Percentiles rank a stretch among this genome's conserved stretches.
phyloP scores from a whole-genome alignment of 2,888 invertebrate species.

The Camptogramma bilineatum region DNA sequence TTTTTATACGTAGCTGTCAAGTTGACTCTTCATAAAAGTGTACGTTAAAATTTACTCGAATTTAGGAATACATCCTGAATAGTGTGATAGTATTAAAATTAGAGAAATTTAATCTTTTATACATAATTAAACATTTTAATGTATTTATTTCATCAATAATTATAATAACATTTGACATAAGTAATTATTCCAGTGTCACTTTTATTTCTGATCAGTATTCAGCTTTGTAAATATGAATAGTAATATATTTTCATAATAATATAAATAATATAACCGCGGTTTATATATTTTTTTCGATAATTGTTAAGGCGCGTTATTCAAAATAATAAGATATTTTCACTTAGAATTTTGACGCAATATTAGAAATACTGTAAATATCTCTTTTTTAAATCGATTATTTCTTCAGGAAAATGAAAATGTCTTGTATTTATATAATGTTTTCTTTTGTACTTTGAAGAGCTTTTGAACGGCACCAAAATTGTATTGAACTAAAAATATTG shows the following conservation, averaged over 20 bases:
- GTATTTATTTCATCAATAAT: conserved; percentile 35
- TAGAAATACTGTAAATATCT: conserved; percentile 70
- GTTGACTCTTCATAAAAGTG: neutral
- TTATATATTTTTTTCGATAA: conserved; percentile 68
- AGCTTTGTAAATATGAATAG: conserved; percentile 69
- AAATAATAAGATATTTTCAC: conserved; percentile 54
- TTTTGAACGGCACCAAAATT: conserved; percentile 58
- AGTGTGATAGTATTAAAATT: conserved; percentile 67
- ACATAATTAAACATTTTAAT: conserved; percentile 29
- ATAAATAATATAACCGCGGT: conserved; percentile 44
- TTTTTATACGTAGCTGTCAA: neutral
- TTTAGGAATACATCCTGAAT: conserved; percentile 23
- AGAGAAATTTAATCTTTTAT: conserved; percentile 39
- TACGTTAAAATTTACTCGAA: neutral
- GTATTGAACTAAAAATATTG: conserved; percentile 33
- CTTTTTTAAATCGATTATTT: conserved; percentile 43
- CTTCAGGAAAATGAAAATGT: neutral
- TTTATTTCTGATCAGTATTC: conserved; percentile 71
- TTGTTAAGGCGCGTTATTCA: conserved; percentile 25
- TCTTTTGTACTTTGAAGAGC: conserved; percentile 56
- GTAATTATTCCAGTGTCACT: conserved; percentile 60
- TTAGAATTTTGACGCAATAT: conserved; percentile 66
- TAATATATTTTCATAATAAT: conserved; percentile 80
- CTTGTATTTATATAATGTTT: conserved; percentile 35
- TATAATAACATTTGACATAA: conserved; percentile 14